Percentiles rank a stretch among this genome's conserved stretches.
Conservation (phyloP, 2,888 invertebrate species). For the Noctua comes region DNA sequence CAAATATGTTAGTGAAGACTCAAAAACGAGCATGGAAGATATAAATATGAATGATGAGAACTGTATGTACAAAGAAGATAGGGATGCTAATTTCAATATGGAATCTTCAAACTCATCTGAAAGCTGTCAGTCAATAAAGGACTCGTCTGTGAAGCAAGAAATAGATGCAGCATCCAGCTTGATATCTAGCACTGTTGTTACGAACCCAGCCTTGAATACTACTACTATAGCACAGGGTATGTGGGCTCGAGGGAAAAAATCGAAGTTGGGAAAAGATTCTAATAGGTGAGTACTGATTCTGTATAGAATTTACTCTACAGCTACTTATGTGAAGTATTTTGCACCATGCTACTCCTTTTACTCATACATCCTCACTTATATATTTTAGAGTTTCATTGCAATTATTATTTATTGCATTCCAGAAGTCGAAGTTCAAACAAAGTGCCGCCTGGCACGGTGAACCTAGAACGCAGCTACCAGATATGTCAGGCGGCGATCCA, state of each 20-base stretch:
- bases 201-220: slow-evolving; percentile 79
- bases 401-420: slow-evolving; percentile 57
- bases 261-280: slow-evolving; percentile 84
- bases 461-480: slow-evolving; percentile 98
- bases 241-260: slow-evolving; percentile 80
- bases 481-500: slow-evolving; percentile 98
- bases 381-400: no score
- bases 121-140: slow-evolving; percentile 88
- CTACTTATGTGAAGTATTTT: neutral
- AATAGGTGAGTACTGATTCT: slow-evolving; percentile 77
- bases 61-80: slow-evolving; percentile 87
- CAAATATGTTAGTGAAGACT: slow-evolving; percentile 87
- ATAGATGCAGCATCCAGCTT: slow-evolving; percentile 77
- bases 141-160: slow-evolving; percentile 82
- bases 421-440: slow-evolving; percentile 92
- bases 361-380: neutral
- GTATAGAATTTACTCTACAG: neutral
- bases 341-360: neutral
- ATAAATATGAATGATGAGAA: slow-evolving; percentile 87
- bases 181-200: slow-evolving; percentile 79
- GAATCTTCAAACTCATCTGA: slow-evolving; percentile 88
- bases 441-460: slow-evolving; percentile 97
- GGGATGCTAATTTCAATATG: slow-evolving; percentile 88
- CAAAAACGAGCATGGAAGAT: slow-evolving; percentile 87
- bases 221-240: slow-evolving; percentile 78